phyloP scores from a whole-genome alignment of 1,140 invertebrate species.

The Drosophila nigrodunni region DNA sequence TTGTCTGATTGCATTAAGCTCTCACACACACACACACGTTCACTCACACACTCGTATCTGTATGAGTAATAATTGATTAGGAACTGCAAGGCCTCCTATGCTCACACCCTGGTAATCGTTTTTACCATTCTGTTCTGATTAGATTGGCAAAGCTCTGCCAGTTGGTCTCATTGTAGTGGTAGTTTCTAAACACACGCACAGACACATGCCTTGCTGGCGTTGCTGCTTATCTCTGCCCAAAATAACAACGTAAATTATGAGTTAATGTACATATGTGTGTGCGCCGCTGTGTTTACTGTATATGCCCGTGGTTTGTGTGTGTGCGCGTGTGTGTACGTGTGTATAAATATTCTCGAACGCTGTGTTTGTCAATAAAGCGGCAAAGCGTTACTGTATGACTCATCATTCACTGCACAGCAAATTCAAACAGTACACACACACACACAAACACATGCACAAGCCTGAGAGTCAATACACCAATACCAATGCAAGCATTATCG shows the following conservation, averaged over 20 bases:
- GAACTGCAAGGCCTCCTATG: slow-evolving; percentile 13
- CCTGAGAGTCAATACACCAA: slow-evolving; percentile 50
- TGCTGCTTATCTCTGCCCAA: slow-evolving; percentile 68
- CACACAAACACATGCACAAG: not conserved
- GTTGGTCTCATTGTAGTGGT: not conserved
- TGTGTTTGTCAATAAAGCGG: slow-evolving; percentile 71
- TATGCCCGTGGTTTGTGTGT: slow-evolving; percentile 1
- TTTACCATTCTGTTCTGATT: slow-evolving; percentile 3
- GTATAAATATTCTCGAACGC: slow-evolving; percentile 68
- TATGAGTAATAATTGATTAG: slow-evolving; percentile 40
- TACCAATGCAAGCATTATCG: slow-evolving; percentile 56
- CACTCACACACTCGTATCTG: not conserved
- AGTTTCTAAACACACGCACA: not conserved
- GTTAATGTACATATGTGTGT: slow-evolving; percentile 63
- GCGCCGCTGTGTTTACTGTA: slow-evolving; percentile 31
- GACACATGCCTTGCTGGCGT: slow-evolving; percentile 18
- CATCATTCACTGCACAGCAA: slow-evolving; percentile 59
- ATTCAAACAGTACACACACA: slow-evolving; percentile 60
- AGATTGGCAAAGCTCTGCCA: slow-evolving; percentile 8
- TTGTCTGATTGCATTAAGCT: slow-evolving; percentile 51
- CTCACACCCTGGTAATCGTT: slow-evolving; percentile 6
- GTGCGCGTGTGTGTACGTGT: slow-evolving; percentile 39
- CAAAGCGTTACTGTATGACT: slow-evolving; percentile 60
- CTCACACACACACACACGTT: not conserved
- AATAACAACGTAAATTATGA: slow-evolving; percentile 83